phyloP scores from a whole-genome alignment of 2,888 invertebrate genomes.

The Tortricodes alternella region DNA sequence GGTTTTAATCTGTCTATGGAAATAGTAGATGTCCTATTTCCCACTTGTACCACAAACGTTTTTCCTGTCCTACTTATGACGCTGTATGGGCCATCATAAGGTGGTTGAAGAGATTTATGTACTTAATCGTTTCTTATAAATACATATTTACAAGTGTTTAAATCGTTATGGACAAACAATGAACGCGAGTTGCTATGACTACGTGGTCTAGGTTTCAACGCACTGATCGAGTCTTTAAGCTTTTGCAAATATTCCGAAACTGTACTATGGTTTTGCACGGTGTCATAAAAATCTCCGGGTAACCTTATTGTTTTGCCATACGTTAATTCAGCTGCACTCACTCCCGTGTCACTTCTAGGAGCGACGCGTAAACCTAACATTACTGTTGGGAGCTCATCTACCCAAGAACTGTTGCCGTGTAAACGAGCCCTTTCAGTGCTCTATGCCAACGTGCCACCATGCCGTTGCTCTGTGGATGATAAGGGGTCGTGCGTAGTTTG shows the following conservation, averaged over 20 bases:
- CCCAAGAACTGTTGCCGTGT: neutral
- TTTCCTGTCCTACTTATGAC: neutral
- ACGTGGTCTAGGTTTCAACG: neutral
- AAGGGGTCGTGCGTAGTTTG: neutral
- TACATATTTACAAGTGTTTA: neutral
- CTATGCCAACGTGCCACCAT: neutral
- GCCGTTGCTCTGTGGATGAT: constrained; percentile 1
- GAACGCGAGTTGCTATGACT: neutral
- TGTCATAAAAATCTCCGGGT: constrained; percentile 1
- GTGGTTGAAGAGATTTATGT: neutral
- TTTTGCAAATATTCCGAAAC: neutral
- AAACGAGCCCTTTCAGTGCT: neutral
- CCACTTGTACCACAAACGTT: neutral
- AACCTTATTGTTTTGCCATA: neutral
- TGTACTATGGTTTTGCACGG: neutral
- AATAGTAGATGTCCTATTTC: neutral
- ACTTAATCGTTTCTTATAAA: neutral
- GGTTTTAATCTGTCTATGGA: constrained; percentile 5
- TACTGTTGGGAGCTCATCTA: neutral
- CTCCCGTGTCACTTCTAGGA: neutral
- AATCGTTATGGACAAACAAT: neutral
- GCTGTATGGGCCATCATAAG: neutral
- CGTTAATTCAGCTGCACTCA: neutral
- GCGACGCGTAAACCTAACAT: neutral
- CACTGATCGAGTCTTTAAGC: neutral